Conservation (phyloP, 2,888 invertebrate species). For the Epistrophella euchroma region DNA sequence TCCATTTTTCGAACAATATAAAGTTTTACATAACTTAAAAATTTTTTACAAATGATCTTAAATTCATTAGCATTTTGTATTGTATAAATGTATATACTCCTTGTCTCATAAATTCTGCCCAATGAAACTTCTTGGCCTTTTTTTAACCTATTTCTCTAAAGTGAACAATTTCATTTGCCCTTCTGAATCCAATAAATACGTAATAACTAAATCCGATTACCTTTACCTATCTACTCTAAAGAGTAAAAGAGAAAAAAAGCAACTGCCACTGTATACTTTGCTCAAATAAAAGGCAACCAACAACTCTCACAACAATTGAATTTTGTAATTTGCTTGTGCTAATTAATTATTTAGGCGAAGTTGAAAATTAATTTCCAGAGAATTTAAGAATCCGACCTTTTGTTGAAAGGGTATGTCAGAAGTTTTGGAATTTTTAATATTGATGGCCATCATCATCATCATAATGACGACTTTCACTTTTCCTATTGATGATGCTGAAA, state of each 20-base stretch:
- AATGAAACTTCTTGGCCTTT: neutral
- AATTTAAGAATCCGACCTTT: slow-evolving; percentile 70
- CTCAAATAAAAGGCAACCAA: slow-evolving; percentile 36
- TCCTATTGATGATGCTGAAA: neutral
- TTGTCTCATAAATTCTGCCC: neutral
- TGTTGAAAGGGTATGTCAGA: slow-evolving; percentile 68
- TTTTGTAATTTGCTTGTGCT: slow-evolving; percentile 83
- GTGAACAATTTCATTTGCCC: slow-evolving; percentile 57
- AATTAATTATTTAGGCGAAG: slow-evolving; percentile 84
- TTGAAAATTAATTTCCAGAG: slow-evolving; percentile 84
- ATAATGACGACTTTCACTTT: slow-evolving; percentile 55
- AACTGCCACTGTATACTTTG: neutral
- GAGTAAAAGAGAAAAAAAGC: slow-evolving; percentile 2
- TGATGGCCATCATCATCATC: slow-evolving; percentile 45
- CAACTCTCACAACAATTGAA: slow-evolving; percentile 81
- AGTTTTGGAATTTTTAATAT: slow-evolving; percentile 74
- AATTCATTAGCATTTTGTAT: neutral
- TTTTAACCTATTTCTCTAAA: neutral
- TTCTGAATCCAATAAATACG: slow-evolving; percentile 53
- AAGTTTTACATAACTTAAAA: too few relatives aligned
- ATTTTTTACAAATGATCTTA: neutral
- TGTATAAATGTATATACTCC: neutral
- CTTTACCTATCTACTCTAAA: neutral
- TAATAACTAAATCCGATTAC: slow-evolving; percentile 75
- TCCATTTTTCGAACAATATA: too few relatives aligned